phyloP scores from a whole-genome alignment of 2,113 vertebrate species.

The Colossoma macropomum region DNA sequence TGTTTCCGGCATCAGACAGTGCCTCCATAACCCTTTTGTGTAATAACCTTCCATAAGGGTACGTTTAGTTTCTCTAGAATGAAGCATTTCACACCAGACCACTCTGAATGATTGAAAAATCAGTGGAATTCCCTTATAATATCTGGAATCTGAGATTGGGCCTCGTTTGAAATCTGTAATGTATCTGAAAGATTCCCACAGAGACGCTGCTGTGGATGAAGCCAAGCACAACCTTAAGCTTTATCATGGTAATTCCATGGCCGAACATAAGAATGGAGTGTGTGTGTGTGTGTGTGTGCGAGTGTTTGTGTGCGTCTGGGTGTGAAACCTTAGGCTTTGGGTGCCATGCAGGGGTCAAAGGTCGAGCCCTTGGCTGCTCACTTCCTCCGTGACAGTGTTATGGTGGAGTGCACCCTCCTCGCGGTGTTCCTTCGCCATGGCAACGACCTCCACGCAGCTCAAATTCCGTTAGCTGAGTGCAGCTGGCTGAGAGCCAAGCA shows the following conservation, averaged over 20 bases:
- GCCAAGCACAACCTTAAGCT: slow-evolving; percentile 85
- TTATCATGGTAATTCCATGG: slow-evolving; percentile 85
- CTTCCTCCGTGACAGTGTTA: slow-evolving; percentile 15
- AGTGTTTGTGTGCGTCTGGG: slow-evolving; percentile 27
- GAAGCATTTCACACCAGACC: too few species aligned
- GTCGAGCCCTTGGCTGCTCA: slow-evolving; percentile 32
- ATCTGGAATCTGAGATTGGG: not conserved
- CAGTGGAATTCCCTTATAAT: too few species aligned
- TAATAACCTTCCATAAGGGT: not conserved
- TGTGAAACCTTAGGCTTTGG: slow-evolving; percentile 30
- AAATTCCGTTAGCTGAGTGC: slow-evolving; percentile 35
- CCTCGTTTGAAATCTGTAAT: not conserved
- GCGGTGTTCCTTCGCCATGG: slow-evolving; percentile 29
- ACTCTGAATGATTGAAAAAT: too few species aligned
- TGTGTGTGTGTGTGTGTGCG: slow-evolving; percentile 6
- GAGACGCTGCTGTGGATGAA: slow-evolving; percentile 92
- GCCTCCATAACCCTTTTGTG: too few species aligned
- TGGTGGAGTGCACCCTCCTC: slow-evolving; percentile 16
- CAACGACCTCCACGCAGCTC: slow-evolving; percentile 28
- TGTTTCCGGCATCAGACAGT: not conserved
- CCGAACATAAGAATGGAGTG: slow-evolving; percentile 54
- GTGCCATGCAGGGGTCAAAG: slow-evolving; percentile 39
- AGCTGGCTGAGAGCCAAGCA: slow-evolving; percentile 14
- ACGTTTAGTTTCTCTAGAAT: too few species aligned
- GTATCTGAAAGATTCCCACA: slow-evolving; percentile 80